Conservation (phyloP, 2,797 vertebrate genomes). For the Melanogrammus aeglefinus region DNA sequence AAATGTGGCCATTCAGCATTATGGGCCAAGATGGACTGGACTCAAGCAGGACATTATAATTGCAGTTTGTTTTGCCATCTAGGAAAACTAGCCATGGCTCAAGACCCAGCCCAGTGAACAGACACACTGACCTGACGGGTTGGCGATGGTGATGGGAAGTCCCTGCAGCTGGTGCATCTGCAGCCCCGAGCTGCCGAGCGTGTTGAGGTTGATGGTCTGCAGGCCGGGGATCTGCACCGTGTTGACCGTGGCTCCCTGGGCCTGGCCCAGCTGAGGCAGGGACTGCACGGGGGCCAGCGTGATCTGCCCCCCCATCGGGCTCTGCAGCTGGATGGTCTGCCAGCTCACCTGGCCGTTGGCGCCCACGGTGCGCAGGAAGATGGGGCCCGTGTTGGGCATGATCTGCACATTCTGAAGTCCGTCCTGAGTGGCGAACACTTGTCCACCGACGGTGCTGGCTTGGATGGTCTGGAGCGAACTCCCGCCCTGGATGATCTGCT, state of each 20-base stretch:
- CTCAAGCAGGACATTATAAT: background rate
- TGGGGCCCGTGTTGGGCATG: constrained; percentile 86
- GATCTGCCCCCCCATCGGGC: constrained; percentile 88
- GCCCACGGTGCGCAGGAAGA: constrained; percentile 89
- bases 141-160: constrained; percentile 85
- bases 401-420: constrained; percentile 89
- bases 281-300: constrained; percentile 86
- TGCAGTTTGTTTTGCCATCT: background rate
- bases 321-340: constrained; percentile 96
- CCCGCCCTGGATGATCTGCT: constrained; percentile 86
- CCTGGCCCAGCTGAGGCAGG: constrained; percentile 77
- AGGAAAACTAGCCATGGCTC: background rate
- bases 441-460: constrained; percentile 80
- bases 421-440: constrained; percentile 89
- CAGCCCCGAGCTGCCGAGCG: constrained; percentile 84
- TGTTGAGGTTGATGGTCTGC: constrained; percentile 97
- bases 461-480: constrained; percentile 85
- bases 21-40: background rate
- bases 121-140: constrained; percentile 78
- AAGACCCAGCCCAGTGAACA: background rate
- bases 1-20: background rate
- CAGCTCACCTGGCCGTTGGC: constrained; percentile 95
- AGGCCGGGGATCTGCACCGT: constrained; percentile 90
- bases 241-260: constrained; percentile 79
- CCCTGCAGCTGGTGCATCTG: constrained; percentile 95